These are phyloP conservation scores for Papio anubis DNA, from an alignment of 2,113 vertebrate genomes.

Conservation along the genomic window DNA sequence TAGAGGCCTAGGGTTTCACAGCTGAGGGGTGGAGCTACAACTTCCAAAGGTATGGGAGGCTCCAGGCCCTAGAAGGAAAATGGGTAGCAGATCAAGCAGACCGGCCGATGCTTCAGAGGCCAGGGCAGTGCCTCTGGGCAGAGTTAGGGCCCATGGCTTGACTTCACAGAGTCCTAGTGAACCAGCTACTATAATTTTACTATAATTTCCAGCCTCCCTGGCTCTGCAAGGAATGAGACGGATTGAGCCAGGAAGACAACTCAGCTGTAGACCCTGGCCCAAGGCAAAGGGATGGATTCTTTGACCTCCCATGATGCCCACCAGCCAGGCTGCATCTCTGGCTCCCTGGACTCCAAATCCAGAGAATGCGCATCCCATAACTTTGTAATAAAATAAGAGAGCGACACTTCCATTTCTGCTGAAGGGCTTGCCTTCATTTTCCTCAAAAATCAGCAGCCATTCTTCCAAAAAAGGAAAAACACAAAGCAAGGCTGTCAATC, in stretches of 20 bases:
- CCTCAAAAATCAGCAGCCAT: slow-evolving; percentile 54
- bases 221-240: background rate
- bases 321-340: background rate
- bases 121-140: background rate
- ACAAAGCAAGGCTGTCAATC: slow-evolving; percentile 66
- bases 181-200: background rate
- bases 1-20: background rate
- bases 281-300: background rate
- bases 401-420: background rate
- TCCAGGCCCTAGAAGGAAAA: background rate
- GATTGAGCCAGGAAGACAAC: background rate
- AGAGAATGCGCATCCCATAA: background rate
- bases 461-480: slow-evolving; percentile 77
- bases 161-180: background rate
- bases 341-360: background rate
- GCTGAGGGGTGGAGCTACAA: background rate
- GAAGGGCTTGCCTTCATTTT: slow-evolving; percentile 5
- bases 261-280: background rate
- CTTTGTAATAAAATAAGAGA: background rate
- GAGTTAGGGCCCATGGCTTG: background rate
- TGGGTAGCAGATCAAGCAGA: background rate
- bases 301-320: background rate
- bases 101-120: background rate
- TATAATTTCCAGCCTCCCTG: background rate
- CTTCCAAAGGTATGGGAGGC: background rate